These are phyloP conservation scores for Smutsia temminckii DNA, from an alignment of 2,797 vertebrate genomes.

Conservation along the genomic window DNA sequence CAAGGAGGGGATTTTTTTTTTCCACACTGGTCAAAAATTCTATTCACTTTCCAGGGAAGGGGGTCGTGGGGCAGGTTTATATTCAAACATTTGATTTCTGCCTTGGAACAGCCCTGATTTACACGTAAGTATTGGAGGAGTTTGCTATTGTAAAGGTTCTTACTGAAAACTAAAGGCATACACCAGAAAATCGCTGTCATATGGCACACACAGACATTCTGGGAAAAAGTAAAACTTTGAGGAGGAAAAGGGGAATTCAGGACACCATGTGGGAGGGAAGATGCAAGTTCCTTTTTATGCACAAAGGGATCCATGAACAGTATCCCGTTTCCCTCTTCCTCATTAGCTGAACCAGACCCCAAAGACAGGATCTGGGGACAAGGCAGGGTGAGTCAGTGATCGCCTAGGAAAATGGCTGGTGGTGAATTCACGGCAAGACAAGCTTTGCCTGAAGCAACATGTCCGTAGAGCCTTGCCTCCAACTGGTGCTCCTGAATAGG, in stretches of 20 bases:
- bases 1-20: neutral
- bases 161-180: slow-evolving; percentile 86
- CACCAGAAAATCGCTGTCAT: slow-evolving; percentile 86
- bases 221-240: slow-evolving; percentile 87
- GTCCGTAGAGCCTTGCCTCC: neutral
- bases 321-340: slow-evolving; percentile 81
- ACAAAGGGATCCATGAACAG: slow-evolving; percentile 82
- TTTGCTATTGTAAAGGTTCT: slow-evolving; percentile 85
- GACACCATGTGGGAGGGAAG: slow-evolving; percentile 87
- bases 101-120: slow-evolving; percentile 82
- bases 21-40: slow-evolving; percentile 56
- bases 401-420: neutral
- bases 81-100: slow-evolving; percentile 59
- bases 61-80: neutral
- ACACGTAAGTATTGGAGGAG: slow-evolving; percentile 85
- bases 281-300: slow-evolving; percentile 85
- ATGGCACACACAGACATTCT: slow-evolving; percentile 86
- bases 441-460: neutral
- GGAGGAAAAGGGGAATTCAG: slow-evolving; percentile 87
- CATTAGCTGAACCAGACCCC: slow-evolving; percentile 66
- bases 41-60: slow-evolving; percentile 56
- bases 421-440: neutral
- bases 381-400: neutral
- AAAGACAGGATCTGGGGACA: neutral
- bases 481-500: neutral